Base-by-base conservation (phyloP, 1,140 invertebrate genomes). In the Formica selysi region DNA sequence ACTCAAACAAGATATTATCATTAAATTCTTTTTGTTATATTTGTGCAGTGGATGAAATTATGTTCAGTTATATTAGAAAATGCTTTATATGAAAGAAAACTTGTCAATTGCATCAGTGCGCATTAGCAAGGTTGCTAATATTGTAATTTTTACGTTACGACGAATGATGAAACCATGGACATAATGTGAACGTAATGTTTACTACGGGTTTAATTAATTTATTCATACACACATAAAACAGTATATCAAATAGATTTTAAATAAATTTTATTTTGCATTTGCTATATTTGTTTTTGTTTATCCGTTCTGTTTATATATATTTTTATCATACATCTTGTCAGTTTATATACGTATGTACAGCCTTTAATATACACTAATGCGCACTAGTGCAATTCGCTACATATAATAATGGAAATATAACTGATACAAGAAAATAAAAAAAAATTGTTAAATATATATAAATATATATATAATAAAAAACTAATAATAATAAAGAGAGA, bases 11-110 rank as follows among this genome's bases (percentile, higher is more conserved):
- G 7, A 57, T 32, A 22, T 54, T n/a, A 51, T 36, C 19, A 57
- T 4, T 73, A 74, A 54, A 74, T 1, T 29, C 38, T 38, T 67
- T 67, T 26, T 54, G 32, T 71, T 51, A 36, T 6, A 13, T 73
- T 73, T 54, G n/a, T 51, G 19, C 19, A 5, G 7, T 74, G n/a
- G 57, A 57, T 57, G 6, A 57, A 74, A 57, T 73, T 73, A 36
- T 48, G 8, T 74, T 16, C n/a, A 19, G 19, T 54, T 36, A 51
- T 74, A 29, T 74, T 22, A 11, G 11, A 1, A 74, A 74, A 74
- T 6, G 7, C 32, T n/a, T 5, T 32, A 6, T n/a, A 73, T 57
- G 32, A 57, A 74, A 70, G 48, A 59, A 32, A 73, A 54, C n/a
- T 6, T 54, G 8, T 29, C n/a, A 67, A 1, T 22, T 44, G 54